Evolutionary conservation across 2,113 vertebrate genomes (phyloP), one percentile per base, ranked within the genome.

Genomic region (Tapirus terrestris): DNA sequence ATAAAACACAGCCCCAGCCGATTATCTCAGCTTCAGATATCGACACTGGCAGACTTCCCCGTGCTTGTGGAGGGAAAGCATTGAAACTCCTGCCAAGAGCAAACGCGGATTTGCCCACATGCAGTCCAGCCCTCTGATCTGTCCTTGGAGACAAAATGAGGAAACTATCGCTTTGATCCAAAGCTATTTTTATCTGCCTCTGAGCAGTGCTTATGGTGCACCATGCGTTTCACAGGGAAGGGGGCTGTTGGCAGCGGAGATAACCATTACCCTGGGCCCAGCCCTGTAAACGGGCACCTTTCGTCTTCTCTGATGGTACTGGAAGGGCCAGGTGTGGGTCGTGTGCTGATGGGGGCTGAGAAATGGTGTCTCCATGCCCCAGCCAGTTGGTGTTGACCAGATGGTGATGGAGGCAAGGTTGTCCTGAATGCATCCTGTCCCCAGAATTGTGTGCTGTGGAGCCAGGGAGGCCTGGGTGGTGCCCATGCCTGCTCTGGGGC

Each of bases 101-200:
- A 81, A 98, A 97, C 94, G 91, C 84, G 68, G 81, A 97, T 98
- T 98, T 98, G 97, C 94, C 97, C 97, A 94, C 94, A 58, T 98
- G 96, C 94, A 89, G 94, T 93, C 97, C 89, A 96, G 97, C 91
- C 86, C 91, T 96, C 98, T 98, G 95, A 88, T 97, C 98, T 98
- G 98, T 95, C 98, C 98, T 98, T 98, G 97, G 96, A 98, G 97
- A 97, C 94, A 98, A 96, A 98, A 97, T 93, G 93, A 97, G 83
- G 96, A 98, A 93, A 95, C 91, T 97, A 29, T 31, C 25, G 97
- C 94, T 98, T 95, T 94, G 96, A 94, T 97, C 92, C 56, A 48
- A 94, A 91, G 92, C 96, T 98, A 98, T 99, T 98, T 99, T 98
- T 98, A 96, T 97, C 98, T 96, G 98, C 45, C 70, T 98, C 95